Evolutionary conservation across 2,113 vertebrate species (phyloP).

Genomic region (Eubucco bourcierii): DNA sequence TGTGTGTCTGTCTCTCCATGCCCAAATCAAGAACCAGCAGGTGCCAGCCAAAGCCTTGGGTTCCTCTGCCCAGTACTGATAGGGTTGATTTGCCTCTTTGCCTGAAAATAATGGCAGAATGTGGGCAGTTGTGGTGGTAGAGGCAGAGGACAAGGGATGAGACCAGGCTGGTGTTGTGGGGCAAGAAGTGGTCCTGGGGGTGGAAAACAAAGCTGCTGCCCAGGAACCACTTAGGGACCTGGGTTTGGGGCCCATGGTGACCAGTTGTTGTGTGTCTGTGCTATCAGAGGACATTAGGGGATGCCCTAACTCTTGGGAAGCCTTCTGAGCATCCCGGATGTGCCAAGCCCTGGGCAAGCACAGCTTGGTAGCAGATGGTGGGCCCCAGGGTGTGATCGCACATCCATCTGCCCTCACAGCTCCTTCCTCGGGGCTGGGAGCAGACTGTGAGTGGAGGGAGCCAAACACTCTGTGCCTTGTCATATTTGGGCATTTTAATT

Average conservation of each 20-base stretch:
- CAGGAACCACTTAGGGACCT: not conserved
- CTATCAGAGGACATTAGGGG: not conserved
- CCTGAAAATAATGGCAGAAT: not conserved
- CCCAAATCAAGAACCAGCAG: fast-evolving
- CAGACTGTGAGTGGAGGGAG: not conserved
- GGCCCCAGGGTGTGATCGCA: not conserved
- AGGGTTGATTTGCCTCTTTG: not conserved
- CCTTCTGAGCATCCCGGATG: not conserved
- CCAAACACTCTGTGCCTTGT: fast-evolving
- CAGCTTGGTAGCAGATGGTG: not conserved
- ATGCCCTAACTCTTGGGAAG: not conserved
- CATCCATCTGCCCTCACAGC: slow-evolving; percentile 25
- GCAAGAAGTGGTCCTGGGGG: not conserved
- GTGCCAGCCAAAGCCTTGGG: not conserved
- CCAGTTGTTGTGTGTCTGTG: not conserved
- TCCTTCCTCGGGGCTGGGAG: not conserved
- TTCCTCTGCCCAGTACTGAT: not conserved
- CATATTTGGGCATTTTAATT: not conserved
- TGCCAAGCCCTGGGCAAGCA: not conserved
- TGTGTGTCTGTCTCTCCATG: not conserved
- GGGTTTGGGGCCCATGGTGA: fast-evolving
- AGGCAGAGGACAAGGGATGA: not conserved
- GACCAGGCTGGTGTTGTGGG: not conserved
- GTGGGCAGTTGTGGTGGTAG: not conserved
- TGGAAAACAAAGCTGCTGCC: not conserved